Evolutionary conservation across 2,113 vertebrate species (phyloP).

Genomic region (Archilochus colubris): DNA sequence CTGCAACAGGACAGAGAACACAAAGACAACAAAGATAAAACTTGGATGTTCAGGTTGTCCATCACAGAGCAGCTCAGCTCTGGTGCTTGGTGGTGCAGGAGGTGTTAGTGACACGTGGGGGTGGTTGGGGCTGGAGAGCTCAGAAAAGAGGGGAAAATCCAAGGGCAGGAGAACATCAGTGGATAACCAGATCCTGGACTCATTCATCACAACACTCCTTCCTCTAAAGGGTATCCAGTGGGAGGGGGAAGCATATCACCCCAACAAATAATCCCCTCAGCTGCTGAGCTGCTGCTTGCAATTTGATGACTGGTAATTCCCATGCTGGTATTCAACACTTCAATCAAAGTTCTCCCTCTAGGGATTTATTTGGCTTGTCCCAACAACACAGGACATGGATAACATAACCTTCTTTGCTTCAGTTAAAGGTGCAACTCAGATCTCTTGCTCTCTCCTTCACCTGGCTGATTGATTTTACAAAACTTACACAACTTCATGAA

Average conservation of each 20-base stretch:
- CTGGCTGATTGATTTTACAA: background rate
- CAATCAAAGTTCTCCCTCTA: background rate
- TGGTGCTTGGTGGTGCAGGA: background rate
- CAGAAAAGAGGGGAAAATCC: background rate
- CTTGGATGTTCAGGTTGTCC: background rate
- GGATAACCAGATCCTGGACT: background rate
- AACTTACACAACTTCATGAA: background rate
- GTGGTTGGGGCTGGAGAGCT: background rate
- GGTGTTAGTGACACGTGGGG: background rate
- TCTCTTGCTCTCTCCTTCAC: background rate
- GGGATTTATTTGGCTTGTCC: background rate
- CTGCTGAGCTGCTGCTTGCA: background rate
- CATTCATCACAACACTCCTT: background rate
- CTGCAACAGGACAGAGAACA: slow-evolving; percentile 59
- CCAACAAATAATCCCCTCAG: background rate
- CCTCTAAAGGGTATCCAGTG: background rate
- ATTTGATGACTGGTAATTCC: background rate
- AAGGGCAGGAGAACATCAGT: background rate
- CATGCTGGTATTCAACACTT: background rate
- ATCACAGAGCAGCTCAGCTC: background rate
- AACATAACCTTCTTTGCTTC: background rate
- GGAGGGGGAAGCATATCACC: background rate
- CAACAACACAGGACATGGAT: fast-evolving
- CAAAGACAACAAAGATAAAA: background rate
- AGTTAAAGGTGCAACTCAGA: background rate